Base-by-base conservation (phyloP, 2,888 invertebrate genomes). In the Polyploca ridens region DNA sequence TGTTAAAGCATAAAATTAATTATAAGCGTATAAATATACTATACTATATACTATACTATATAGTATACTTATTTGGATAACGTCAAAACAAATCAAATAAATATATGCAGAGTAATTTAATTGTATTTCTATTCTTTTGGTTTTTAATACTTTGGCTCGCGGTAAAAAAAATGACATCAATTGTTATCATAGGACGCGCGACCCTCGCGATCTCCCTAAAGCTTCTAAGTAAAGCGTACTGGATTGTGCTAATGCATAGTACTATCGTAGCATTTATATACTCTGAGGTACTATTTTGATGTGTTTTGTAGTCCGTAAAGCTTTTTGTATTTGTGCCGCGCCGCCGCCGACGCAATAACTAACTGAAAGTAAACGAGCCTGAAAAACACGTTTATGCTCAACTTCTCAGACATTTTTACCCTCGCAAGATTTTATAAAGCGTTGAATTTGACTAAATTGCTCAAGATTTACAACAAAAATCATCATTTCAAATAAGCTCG, bases 401-500 rank as follows among this genome's bases (percentile, higher is more conserved):
- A 49, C 14, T 49, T 46, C 14, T n/a, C n/a, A 49, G 49, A 49
- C 49, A 5, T 6, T 49, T 49, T 49, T 49, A 49, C 16, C 49
- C 16, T 49, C 49, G 16, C 49, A 16, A 16, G 46, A 1, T 44
- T 49, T 16, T 49, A 49, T 14, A 49, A 49, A 49, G 16, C 11
- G 16, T 49, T 49, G 16, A 49, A 49, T 16, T 16, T 16, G 49
- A 49, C 14, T 16, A 16, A 49, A 49, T 49, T 49, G 49, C 49
- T 49, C 49, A 49, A 49, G 49, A 49, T 49, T 49, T 49, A 49
- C 49, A 16, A 49, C 49, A 49, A 49, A 49, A 49, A 49, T 49
- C 7, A 16, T 49, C 2, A 49, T 49, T 49, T 49, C 49, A 49
- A 49, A 49, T 49, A 49, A 49, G 16, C 49, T 49, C 49, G 49